These are phyloP conservation scores for Prinia subflava DNA, from an alignment of 2,113 vertebrate species.

Conservation along the genomic window DNA sequence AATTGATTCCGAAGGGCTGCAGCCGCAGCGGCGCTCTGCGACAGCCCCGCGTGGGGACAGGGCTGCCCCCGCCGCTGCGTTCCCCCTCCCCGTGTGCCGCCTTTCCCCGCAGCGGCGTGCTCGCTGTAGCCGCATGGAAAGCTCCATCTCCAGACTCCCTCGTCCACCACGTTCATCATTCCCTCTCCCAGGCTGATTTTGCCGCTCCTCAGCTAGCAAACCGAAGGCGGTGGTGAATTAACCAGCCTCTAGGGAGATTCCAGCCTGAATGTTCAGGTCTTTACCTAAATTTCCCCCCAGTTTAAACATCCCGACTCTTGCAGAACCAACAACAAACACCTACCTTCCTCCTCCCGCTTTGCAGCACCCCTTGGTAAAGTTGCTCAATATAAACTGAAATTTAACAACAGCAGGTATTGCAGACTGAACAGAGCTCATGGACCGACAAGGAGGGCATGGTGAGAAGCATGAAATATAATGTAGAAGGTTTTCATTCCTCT, in stretches of 20 bases:
- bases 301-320: not conserved
- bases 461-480: not conserved
- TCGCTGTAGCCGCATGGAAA: accelerated
- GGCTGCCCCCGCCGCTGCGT: not conserved
- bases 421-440: not conserved
- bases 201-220: not conserved
- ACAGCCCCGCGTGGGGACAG: accelerated
- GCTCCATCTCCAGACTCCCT: accelerated
- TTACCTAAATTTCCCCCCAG: not conserved
- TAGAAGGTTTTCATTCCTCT: not conserved
- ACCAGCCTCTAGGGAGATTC: not conserved
- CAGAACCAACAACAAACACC: not conserved
- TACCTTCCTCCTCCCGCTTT: accelerated
- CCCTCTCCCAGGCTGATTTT: not conserved
- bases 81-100: accelerated
- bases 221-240: not conserved
- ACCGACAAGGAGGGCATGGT: accelerated
- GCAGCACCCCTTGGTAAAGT: not conserved
- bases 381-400: not conserved
- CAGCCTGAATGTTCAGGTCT: not conserved
- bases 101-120: not conserved
- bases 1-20: not conserved
- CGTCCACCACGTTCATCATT: accelerated
- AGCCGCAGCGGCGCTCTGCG: not conserved
- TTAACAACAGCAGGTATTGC: not conserved